A percentile compares a stretch with the other conserved stretches of the same genome.
Conservation (phyloP, 2,113 vertebrate genomes). For the Mobula birostris region DNA sequence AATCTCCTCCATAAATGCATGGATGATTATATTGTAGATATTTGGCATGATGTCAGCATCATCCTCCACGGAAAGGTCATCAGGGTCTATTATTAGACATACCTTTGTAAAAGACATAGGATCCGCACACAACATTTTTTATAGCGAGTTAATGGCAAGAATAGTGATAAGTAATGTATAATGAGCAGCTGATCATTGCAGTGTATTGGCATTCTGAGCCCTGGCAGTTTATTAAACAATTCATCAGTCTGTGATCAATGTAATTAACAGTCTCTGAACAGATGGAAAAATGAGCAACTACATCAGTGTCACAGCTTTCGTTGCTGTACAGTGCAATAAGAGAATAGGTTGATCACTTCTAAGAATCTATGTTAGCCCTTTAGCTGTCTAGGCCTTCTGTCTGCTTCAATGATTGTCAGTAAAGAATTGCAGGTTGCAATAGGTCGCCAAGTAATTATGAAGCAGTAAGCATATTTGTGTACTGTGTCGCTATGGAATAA, state of each 20-base stretch:
- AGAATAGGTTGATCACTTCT: conserved; percentile 14
- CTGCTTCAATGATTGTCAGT: conserved; percentile 1
- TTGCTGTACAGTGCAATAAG: conserved; percentile 29
- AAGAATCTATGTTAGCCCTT: conserved; percentile 20
- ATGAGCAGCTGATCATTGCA: conserved; percentile 36
- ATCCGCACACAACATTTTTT: not conserved
- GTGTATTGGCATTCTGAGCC: conserved; percentile 20
- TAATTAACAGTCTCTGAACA: conserved; percentile 36
- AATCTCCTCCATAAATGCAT: not conserved
- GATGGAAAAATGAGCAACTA: conserved; percentile 37
- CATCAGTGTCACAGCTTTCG: conserved; percentile 34
- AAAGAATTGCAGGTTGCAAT: not conserved
- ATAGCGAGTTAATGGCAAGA: conserved; percentile 32
- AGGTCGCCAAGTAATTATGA: conserved; percentile 14
- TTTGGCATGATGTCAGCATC: not conserved
- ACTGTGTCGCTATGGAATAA: not conserved
- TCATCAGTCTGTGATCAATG: conserved; percentile 34
- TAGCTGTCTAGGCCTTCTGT: not conserved
- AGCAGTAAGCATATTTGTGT: not conserved
- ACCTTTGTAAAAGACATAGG: not conserved
- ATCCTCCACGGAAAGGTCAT: conserved; percentile 25
- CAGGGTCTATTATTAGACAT: not conserved
- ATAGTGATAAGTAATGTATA: conserved; percentile 32
- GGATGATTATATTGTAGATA: not conserved
- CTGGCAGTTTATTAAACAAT: conserved; percentile 37